Base-by-base conservation (phyloP, 2,113 vertebrate species). In the Tupaia chinensis region DNA sequence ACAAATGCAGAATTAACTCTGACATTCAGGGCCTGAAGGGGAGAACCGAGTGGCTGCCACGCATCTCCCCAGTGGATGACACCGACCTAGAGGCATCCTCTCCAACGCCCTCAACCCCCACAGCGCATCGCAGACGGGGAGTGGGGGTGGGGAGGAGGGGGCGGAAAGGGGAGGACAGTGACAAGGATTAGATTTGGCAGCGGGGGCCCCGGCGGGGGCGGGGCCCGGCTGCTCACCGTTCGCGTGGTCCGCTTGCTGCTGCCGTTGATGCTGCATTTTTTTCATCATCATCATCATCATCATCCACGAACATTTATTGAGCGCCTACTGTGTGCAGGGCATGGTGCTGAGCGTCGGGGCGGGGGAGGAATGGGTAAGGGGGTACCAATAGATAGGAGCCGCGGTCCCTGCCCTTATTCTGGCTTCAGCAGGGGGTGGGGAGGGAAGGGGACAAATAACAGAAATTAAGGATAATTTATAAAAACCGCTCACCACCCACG, bases 241-340 rank as follows among this genome's bases (percentile, higher is more conserved):
- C 91, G 98, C 97, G 98, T 95, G 98, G 97, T 98, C 98, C 98
- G 97, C 97, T 97, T 97, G 98, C 98, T 97, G 97, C 97, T 97
- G 97, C 97, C 98, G 98, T 89, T 98, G 98, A 95, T 98, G 98
- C 96, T 98, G 98, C 98, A 98, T 98, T 96, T 97, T 98, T 98
- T 98, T 97, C 98, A 98, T 98, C 97, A 98, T 97, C 97, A 98
- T 98, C 97, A 98, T 97, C 97, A 98, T 98, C 98, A 98, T 98
- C 97, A 97, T 98, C 95, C 98, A 73, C 96, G 96, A 98, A 94
- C 97, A 98, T 98, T 98, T 94, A 98, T 97, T 97, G 97, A 96
- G 97, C 91, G 96, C 97, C 96, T 98, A 94, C 93, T 97, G 97
- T 97, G 97, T 98, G 97, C 97, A 97, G 96, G 96, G 95, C 96